Evolutionary conservation across 2,888 invertebrate species (phyloP), one percentile per base, ranked within the genome.

Genomic region (Leptopilina myrica): DNA sequence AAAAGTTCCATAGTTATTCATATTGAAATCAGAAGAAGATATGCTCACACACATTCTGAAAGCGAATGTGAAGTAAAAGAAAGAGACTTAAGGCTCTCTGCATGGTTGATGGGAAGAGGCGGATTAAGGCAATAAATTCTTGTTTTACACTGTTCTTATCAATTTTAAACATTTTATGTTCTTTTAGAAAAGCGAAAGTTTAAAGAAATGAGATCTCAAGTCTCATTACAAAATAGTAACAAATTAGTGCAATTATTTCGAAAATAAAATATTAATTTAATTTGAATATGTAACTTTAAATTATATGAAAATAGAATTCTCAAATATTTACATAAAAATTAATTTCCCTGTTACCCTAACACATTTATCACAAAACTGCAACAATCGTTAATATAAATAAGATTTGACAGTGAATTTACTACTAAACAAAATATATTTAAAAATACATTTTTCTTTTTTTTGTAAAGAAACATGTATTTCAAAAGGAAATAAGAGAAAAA

Each of bases 91-190:
- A 73, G 56, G 33, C 14, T 14, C 5, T 14, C 8, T 26, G 56
- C 56, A n/a, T 56, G 73, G 33, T 73, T 73, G 73, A 53, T 56
- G 56, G 40, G 78, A 82, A 80, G 79, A 80, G 83, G 83, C 83
- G 82, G 81, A 81, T 75, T 83, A 80, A 79, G 80, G 87, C 87
- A 87, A 87, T 87, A 88, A 88, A 84, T 86, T 87, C 87, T 87
- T 84, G 87, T 85, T 82, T 84, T 87, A 83, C 83, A 83, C 85
- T 85, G 86, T 86, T 88, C 88, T 88, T 88, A 88, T 85, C 84
- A 80, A 83, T 80, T 79, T 84, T 83, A 83, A 84, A 86, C 85
- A 86, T 88, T 87, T 83, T 84, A 85, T 85, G 85, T 85, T 86
- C 86, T 85, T 86, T 86, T 86, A 82, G 84, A 84, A 86, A 85